Evolutionary conservation across 2,113 vertebrate species (phyloP).

Genomic region (Budorcas taxicolor): DNA sequence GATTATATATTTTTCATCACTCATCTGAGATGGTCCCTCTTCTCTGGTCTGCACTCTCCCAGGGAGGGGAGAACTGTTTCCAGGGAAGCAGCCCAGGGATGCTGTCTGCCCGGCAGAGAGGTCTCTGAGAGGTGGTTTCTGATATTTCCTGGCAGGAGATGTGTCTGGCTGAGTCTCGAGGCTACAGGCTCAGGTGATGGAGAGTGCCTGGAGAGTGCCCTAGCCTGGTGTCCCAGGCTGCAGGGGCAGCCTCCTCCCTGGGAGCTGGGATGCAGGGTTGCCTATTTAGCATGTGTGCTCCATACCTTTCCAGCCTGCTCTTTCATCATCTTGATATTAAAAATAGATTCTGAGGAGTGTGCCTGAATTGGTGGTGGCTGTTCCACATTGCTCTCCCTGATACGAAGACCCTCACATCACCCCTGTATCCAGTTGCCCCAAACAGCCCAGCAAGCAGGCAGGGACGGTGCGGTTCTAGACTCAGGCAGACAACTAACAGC

Average conservation of each 20-base stretch:
- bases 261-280: neutral
- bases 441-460: neutral
- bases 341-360: conserved; percentile 51
- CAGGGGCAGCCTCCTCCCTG: neutral
- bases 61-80: neutral
- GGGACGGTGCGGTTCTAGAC: neutral
- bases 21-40: neutral
- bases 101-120: neutral
- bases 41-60: neutral
- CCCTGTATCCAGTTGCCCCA: conserved; percentile 24
- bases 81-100: neutral
- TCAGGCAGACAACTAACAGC: conserved; percentile 69
- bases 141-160: neutral
- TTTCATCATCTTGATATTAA: conserved; percentile 53
- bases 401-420: conserved; percentile 53
- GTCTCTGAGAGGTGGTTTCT: neutral
- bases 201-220: rapidly evolving
- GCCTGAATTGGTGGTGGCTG: neutral
- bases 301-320: neutral
- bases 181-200: neutral
- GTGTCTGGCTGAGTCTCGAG: rapidly evolving
- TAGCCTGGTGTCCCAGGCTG: neutral
- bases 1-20: conserved; percentile 52
- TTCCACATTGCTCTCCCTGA: neutral
- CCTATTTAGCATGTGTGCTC: neutral